Conservation (phyloP, 2,797 vertebrate genomes). For the Tauraco hartlaubi region DNA sequence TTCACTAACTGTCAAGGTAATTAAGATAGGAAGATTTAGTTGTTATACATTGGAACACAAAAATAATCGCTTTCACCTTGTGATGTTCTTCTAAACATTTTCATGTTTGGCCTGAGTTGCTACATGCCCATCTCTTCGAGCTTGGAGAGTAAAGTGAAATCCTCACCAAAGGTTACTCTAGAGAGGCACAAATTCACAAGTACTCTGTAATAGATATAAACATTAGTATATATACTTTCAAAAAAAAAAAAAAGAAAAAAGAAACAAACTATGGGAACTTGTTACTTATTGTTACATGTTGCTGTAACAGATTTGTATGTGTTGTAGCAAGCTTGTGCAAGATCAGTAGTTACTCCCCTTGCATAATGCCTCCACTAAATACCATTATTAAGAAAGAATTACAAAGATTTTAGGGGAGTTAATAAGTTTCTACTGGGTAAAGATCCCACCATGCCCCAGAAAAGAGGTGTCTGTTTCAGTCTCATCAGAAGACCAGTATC, state of each 20-base stretch:
- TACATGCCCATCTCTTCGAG: not conserved
- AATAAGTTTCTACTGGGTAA: not conserved
- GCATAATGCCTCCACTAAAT: not conserved
- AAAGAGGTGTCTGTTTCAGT: not conserved
- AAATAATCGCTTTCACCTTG: not conserved
- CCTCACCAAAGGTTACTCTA: not conserved
- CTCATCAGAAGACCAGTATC: not conserved
- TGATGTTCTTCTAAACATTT: not conserved
- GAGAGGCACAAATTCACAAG: not conserved
- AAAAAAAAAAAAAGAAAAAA: not conserved
- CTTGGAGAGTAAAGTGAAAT: not conserved
- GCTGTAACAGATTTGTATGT: not conserved
- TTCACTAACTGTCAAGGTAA: not conserved
- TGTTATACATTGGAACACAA: not conserved
- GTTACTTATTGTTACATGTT: not conserved
- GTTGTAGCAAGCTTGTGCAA: not conserved
- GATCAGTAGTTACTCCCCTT: not conserved
- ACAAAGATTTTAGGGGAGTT: not conserved
- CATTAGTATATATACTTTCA: not conserved
- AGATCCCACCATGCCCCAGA: too few species aligned
- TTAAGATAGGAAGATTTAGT: not conserved
- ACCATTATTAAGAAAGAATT: not conserved
- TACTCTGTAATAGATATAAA: not conserved
- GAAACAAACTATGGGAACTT: not conserved
- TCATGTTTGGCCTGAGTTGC: not conserved